Evolutionary conservation across 2,797 vertebrate genomes (phyloP), one percentile per base, ranked within the genome.

Genomic region (Rhincodon typus): DNA sequence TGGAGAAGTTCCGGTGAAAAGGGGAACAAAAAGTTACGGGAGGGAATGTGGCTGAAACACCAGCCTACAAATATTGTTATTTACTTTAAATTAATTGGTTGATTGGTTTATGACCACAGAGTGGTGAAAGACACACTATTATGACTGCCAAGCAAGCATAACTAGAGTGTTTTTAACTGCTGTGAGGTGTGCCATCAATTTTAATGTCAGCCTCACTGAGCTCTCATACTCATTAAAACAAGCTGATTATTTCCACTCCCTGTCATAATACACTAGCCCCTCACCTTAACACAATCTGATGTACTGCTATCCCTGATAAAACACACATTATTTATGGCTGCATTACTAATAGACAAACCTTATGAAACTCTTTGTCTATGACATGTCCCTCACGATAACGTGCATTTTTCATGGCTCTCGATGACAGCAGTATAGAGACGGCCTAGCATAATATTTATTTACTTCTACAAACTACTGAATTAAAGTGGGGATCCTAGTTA

Each of bases 221-320:
- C 69, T 53, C 94, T 77, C 94, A 74, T 74, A 74, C 70, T 95
- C 94, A 95, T 95, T 95, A 95, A 95, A 95, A 95, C 94, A 95
- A 95, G 69, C 94, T 95, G 94, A 95, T 95, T 95, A 95, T 95
- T 95, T 72, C 46, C 70, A 95, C 30, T 95, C 94, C 94, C 42
- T 95, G 94, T 95, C 94, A 95, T 95, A 95, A 95, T 95, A 77
- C 94, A 95, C 94, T n/a, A 72, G 70, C 94, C 94, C 69, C 70
- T 94, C 94, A 94, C 94, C 94, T 94, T 94, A 94, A 94, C 94
- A 94, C 94, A 94, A 94, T 70, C 69, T 94, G 94, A 94, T 94
- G 94, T 53, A 94, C 69, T 94, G 94, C 94, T 74, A 94, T 74
- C 46, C 69, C 69, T 94, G 94, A 94, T 94, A 94, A 94, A 94